Percentiles rank a stretch among this genome's conserved stretches.
Evolutionary conservation across 2,888 invertebrate species (phyloP).

Genomic region (Rugalucina vietnamica): DNA sequence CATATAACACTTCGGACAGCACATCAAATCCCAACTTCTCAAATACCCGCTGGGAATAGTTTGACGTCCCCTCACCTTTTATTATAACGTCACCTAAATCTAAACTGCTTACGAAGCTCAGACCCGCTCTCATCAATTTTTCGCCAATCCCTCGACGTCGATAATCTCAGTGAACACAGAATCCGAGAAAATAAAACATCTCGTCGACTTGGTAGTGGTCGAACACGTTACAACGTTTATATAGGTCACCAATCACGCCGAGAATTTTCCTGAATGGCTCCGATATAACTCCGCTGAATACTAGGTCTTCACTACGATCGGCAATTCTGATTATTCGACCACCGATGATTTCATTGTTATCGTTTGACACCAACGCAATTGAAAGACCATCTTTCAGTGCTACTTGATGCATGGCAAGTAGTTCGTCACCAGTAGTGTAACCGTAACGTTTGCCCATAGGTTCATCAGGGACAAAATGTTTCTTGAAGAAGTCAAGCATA

Average conservation of each 20-base stretch:
- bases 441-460: too few relatives aligned
- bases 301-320: not conserved
- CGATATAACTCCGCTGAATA: not conserved
- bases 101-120: not conserved
- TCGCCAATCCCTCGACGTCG: slow-evolving; percentile 2
- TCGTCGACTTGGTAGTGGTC: not conserved
- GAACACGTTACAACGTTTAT: slow-evolving; percentile 1
- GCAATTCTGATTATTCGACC: not conserved
- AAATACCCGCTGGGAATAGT: slow-evolving; percentile 25
- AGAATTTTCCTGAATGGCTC: not conserved
- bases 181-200: slow-evolving; percentile 3
- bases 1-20: slow-evolving; percentile 8
- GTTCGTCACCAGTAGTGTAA: too few relatives aligned
- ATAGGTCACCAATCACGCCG: not conserved
- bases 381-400: too few relatives aligned
- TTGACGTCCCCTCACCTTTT: slow-evolving; percentile 7
- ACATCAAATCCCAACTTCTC: slow-evolving; percentile 25
- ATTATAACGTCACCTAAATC: not conserved
- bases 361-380: not conserved
- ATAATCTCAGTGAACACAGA: not conserved
- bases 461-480: too few relatives aligned
- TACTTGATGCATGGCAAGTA: too few relatives aligned
- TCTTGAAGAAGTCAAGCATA: too few relatives aligned
- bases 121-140: slow-evolving; percentile 3
- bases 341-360: slow-evolving; percentile 6